These are phyloP conservation scores for Paraescarpia echinospica DNA, from an alignment of 1,140 invertebrate species.

Conservation along the genomic window DNA sequence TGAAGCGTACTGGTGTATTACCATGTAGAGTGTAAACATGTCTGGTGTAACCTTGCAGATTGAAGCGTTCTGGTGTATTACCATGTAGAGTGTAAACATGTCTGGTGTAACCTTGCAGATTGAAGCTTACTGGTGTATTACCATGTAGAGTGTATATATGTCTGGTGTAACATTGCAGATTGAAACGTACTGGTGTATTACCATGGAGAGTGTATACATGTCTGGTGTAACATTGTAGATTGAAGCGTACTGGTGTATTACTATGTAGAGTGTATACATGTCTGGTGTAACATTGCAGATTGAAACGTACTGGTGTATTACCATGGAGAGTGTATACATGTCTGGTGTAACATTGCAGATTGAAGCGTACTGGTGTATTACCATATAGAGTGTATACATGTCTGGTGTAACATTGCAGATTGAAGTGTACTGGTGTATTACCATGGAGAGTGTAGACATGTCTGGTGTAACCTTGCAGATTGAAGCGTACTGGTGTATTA, in stretches of 20 bases:
- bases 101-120: constrained; percentile 30
- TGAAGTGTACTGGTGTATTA: no score
- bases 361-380: no score
- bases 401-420: constrained; percentile 30
- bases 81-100: not conserved
- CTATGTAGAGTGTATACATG: not conserved
- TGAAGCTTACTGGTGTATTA: no score
- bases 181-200: no score
- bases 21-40: not conserved
- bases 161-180: constrained; percentile 30
- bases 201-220: not conserved
- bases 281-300: constrained; percentile 30
- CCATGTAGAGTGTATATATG: not conserved
- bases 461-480: constrained; percentile 30
- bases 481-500: no score
- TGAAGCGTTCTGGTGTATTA: no score
- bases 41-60: constrained; percentile 30
- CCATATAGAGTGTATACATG: not conserved
- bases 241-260: no score
- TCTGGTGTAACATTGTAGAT: constrained; percentile 30
- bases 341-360: constrained; percentile 30
- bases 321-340: not conserved
- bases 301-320: no score
- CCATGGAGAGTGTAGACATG: not conserved
- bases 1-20: no score